Percentiles rank a stretch among this genome's conserved stretches.
phyloP scores from a whole-genome alignment of 1,140 invertebrate species.

The Atta cephalotes region DNA sequence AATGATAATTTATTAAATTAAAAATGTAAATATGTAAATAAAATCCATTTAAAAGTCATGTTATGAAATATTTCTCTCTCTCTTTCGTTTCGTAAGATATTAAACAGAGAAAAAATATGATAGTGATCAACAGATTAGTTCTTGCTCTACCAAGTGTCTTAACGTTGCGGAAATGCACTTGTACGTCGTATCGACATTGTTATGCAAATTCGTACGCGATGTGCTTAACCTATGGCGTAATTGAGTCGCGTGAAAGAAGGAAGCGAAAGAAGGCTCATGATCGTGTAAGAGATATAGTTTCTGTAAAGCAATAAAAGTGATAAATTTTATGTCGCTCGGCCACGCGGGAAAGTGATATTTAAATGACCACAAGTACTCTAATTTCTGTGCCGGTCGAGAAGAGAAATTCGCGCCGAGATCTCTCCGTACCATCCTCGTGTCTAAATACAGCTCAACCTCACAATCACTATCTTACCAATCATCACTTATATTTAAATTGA shows the following conservation, averaged over 20 bases:
- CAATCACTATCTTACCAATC: not conserved
- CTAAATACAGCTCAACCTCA: conserved; percentile 6
- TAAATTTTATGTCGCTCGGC: conserved; percentile 1
- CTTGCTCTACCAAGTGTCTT: not conserved
- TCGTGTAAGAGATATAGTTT: conserved; percentile 33
- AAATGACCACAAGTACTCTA: conserved; percentile 18
- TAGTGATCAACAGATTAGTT: not conserved
- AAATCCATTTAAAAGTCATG: not conserved
- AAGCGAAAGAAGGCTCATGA: conserved; percentile 33
- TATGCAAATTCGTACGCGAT: conserved; percentile 52
- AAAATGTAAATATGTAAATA: not conserved
- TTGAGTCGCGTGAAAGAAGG: conserved; percentile 54
- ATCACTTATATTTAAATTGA: not conserved
- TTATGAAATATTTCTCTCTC: not conserved
- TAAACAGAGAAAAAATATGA: not conserved
- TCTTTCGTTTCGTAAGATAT: not conserved
- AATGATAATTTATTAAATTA: not conserved
- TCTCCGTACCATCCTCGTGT: not conserved
- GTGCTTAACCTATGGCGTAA: conserved; percentile 46
- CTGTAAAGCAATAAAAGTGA: conserved; percentile 30
- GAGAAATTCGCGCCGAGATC: conserved; percentile 54
- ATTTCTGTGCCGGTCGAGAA: conserved; percentile 35
- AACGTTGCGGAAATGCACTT: conserved; percentile 17
- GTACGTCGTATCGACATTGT: not conserved
- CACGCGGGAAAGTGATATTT: conserved; percentile 52